Conservation (phyloP, 2,888 invertebrate genomes). For the Uropetala carovei region DNA sequence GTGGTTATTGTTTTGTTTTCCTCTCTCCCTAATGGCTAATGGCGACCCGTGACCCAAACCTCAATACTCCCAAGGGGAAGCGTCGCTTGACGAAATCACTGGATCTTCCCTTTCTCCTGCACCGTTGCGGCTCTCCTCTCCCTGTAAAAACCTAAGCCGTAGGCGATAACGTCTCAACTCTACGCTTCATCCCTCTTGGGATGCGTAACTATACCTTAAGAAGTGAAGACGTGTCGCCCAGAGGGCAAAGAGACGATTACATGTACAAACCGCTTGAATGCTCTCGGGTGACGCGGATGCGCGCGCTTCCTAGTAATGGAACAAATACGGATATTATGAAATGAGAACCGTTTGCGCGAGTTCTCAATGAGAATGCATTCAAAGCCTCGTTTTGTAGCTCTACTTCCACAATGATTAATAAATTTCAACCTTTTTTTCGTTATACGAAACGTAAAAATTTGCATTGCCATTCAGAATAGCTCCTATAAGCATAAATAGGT, state of each 20-base stretch:
- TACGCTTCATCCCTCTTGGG: not conserved
- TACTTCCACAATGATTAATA: not conserved
- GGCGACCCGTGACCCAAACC: not conserved
- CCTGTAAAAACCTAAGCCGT: not conserved
- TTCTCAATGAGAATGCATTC: not conserved
- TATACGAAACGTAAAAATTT: no score
- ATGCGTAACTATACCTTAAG: not conserved
- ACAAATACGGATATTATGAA: no score
- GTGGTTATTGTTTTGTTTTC: not conserved
- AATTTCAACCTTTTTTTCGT: not conserved
- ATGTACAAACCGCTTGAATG: not conserved
- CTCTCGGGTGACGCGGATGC: not conserved
- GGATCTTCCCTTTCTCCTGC: conserved; percentile 27
- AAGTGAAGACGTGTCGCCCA: not conserved
- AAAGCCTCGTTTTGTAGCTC: not conserved
- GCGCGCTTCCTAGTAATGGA: not conserved
- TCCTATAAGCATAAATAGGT: no score
- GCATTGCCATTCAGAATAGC: no score
- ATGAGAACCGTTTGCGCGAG: no score
- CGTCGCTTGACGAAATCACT: not conserved
- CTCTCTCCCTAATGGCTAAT: not conserved
- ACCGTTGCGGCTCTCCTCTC: conserved; percentile 6
- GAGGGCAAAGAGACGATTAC: not conserved
- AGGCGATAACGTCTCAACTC: not conserved
- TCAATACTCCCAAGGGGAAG: not conserved